Percentiles rank a stretch among this genome's conserved stretches.
Evolutionary conservation across 2,888 invertebrate species (phyloP).

Genomic region (Conomelus anceps): DNA sequence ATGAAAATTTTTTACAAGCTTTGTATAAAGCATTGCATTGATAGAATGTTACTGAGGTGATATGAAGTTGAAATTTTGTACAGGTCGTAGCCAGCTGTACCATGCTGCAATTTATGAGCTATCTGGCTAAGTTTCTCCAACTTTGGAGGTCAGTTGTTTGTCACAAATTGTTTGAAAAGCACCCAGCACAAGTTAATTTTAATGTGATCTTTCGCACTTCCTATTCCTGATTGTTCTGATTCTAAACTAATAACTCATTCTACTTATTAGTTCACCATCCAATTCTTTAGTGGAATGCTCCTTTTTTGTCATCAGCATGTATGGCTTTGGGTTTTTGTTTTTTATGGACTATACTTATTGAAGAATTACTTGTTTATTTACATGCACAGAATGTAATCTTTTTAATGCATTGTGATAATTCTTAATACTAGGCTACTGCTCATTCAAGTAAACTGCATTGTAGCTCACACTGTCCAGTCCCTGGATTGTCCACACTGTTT

Average conservation of each 20-base stretch:
- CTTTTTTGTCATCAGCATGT: too few relatives aligned
- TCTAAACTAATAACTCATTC: not conserved
- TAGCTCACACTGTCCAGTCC: too few relatives aligned
- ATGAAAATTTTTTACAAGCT: too few relatives aligned
- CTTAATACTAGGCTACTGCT: too few relatives aligned
- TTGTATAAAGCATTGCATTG: not conserved
- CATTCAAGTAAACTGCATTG: too few relatives aligned
- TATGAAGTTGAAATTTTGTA: not conserved
- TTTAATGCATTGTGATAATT: too few relatives aligned
- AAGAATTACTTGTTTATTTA: too few relatives aligned
- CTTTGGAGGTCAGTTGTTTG: slow-evolving; percentile 15
- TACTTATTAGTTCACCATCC: not conserved
- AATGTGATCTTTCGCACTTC: not conserved
- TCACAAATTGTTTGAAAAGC: not conserved
- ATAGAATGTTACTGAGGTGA: not conserved
- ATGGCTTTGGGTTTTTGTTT: too few relatives aligned
- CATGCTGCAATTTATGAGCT: slow-evolving; percentile 21
- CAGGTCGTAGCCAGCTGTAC: slow-evolving; percentile 14
- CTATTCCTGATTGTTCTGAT: not conserved
- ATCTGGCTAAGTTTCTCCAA: slow-evolving; percentile 18
- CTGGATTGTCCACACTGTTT: too few relatives aligned
- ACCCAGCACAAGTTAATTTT: not conserved
- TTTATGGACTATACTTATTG: too few relatives aligned
- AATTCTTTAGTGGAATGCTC: not conserved
- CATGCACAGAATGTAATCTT: too few relatives aligned